These are phyloP conservation scores for Dermochelys coriacea DNA, from an alignment of 2,797 vertebrate species.

Conservation along the genomic window DNA sequence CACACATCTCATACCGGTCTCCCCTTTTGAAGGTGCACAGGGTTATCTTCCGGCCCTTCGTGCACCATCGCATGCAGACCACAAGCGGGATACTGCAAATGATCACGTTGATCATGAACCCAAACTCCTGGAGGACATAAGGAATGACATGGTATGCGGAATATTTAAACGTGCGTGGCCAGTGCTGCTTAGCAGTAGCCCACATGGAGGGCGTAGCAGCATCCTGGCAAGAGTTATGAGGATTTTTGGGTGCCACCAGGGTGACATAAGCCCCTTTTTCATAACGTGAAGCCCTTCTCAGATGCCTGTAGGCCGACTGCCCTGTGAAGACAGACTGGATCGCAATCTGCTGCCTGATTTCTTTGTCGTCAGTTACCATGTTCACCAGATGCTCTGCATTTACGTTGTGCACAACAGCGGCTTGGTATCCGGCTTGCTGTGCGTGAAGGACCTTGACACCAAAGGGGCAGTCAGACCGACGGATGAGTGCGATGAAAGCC, in stretches of 20 bases:
- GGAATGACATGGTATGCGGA: background rate
- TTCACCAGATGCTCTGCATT: conserved; percentile 83
- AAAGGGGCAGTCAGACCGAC: conserved; percentile 85
- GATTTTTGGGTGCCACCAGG: conserved; percentile 77
- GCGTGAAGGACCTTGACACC: conserved; percentile 87
- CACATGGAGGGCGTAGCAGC: background rate
- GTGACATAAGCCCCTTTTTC: conserved; percentile 76
- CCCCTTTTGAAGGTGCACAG: conserved; percentile 82
- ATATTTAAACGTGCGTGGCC: background rate
- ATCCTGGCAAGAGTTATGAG: background rate
- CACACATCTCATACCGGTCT: conserved; percentile 77
- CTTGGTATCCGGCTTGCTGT: conserved; percentile 86
- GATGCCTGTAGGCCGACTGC: background rate
- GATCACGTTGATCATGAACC: background rate
- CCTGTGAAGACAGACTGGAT: conserved; percentile 86
- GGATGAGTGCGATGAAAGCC: conserved; percentile 83
- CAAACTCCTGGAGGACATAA: fast-evolving
- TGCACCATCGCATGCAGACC: background rate
- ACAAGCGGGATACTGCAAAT: background rate
- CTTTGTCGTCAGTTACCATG: conserved; percentile 80
- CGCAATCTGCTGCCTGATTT: conserved; percentile 79
- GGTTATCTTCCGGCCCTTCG: conserved; percentile 81
- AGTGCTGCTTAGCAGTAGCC: background rate
- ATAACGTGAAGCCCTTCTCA: background rate
- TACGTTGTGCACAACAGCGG: conserved; percentile 84